These are phyloP conservation scores for Tiphia femorata DNA, from an alignment of 2,888 invertebrate genomes.

Conservation along the genomic window DNA sequence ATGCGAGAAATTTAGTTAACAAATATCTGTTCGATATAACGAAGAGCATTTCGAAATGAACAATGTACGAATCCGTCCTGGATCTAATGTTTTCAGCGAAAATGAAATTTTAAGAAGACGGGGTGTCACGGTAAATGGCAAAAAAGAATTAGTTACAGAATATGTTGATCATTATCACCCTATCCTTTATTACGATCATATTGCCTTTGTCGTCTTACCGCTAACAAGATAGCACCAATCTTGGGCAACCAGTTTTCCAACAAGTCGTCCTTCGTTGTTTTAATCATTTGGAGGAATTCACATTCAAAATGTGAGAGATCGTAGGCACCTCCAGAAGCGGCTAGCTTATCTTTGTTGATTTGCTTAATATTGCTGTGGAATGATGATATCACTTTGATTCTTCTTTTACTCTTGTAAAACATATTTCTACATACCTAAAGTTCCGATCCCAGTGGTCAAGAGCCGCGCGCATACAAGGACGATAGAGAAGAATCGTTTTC, in stretches of 20 bases:
- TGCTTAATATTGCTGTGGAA: conserved; percentile 73
- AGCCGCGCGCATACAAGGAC: conserved; percentile 85
- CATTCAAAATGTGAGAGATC: conserved; percentile 77
- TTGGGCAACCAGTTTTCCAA: conserved; percentile 77
- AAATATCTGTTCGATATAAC: too few relatives aligned
- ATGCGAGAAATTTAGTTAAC: too few relatives aligned
- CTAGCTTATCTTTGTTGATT: conserved; percentile 74
- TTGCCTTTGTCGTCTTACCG: conserved; percentile 65
- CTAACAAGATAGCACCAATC: conserved; percentile 75
- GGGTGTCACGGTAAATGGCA: too few relatives aligned
- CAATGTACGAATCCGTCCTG: too few relatives aligned
- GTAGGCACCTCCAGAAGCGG: conserved; percentile 75
- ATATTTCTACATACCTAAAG: conserved; percentile 73
- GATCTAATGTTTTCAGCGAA: too few relatives aligned
- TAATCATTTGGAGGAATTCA: conserved; percentile 74
- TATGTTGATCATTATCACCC: too few relatives aligned
- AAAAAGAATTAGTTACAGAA: too few relatives aligned
- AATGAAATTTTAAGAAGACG: too few relatives aligned
- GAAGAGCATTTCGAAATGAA: too few relatives aligned
- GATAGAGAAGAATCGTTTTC: conserved; percentile 80
- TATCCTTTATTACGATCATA: too few relatives aligned
- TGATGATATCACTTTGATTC: too few relatives aligned
- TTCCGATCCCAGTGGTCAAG: conserved; percentile 85
- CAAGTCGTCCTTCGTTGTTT: conserved; percentile 77
- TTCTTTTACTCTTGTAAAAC: background rate